Evolutionary conservation across 2,797 vertebrate species (phyloP), one percentile per base, ranked within the genome.

Genomic region (Cirrhinus mrigala): DNA sequence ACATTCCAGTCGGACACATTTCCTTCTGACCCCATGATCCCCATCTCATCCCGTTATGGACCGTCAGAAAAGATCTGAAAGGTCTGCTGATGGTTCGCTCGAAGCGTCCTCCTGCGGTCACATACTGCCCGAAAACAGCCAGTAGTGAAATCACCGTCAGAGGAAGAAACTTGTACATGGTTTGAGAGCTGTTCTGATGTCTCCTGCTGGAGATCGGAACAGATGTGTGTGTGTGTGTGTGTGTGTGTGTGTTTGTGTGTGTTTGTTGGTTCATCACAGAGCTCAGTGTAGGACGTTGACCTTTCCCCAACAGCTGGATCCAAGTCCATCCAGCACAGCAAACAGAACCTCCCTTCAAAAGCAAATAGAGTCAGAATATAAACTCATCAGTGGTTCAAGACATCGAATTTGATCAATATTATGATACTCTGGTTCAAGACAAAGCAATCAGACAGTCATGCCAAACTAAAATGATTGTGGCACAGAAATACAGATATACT

Each of bases 1-100:
- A 86, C 81, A 80, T 86, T 12, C 84, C 84, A 1, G 15, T 0
- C 3, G 87, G 87, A 77, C 87, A 86, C 62, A 86, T 88, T 56
- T 88, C 87, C 9, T 81, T 84, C 37, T 76, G 64, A 8, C 84
- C 87, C 87, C 87, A 88, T 4, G 70, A 37, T 18, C 87, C 87
- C 87, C 87, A 88, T 54, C 84, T 64, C 64, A 83, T 81, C 8
- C 87, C 81, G 5, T 88, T 86, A 54, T 88, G 76, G 52, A 88
- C 84, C 68, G 1, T 69, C 16, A 86, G 78, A 29, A 83, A 1
- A 5, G 84, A 88, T 0, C 7, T 0, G 48, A n/a, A n/a, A 14
- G 84, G 76, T 40, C 87, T 83, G 29, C 68, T 54, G 6, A 68
- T 68, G 22, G 50, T 81, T n/a, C 87, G 50, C 76, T 54, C 50